Base-by-base conservation (phyloP, 2,113 vertebrate species). In the Cervus canadensis region DNA sequence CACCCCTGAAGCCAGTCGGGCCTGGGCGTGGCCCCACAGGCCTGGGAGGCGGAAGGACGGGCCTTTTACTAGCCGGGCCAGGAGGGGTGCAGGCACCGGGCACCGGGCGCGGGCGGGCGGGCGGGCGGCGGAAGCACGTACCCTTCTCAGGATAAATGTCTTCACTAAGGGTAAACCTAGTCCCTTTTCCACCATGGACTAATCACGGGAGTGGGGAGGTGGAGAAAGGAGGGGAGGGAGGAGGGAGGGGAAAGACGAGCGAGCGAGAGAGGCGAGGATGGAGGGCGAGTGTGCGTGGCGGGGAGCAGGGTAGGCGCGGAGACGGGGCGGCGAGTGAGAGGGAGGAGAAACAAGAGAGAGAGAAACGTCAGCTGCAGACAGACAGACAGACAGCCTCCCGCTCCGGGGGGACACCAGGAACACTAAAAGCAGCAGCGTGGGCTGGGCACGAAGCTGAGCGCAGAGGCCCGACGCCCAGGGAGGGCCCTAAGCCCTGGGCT, bases 111-210 rank as follows among this genome's bases (percentile, higher is more conserved):
- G 86, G 84, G 96, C 28, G 96, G 96, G 54, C 6, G 54, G n/a
- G 98, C 76, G 81, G 97, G 96, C 60, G 94, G 97, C 97, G 40
- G 79, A 92, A 96, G 97, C 98, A 99, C 99, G 97, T 99, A 99
- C 99, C 99, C 99, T 99, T 99, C 96, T 99, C 99, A 98, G 99
- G 99, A 99, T 99, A 99, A 99, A 99, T 99, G 99, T 99, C 99
- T 99, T 99, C 99, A 99, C 99, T 99, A 99, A 99, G 99, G 98
- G 99, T 99, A 99, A 99, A 99, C 99, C 99, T 99, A 99, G 99
- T 99, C 98, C 99, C 99, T 99, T 99, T 99, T 98, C 99, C 99
- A 99, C 99, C 99, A 99, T 99, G 99, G 98, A 99, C 99, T 99
- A 99, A 98, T 98, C 93, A 96, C 96, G 97, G 99, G 98, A 97